These are phyloP conservation scores for Pandemis heparana DNA, from an alignment of 2,888 invertebrate species.

Conservation along the genomic window DNA sequence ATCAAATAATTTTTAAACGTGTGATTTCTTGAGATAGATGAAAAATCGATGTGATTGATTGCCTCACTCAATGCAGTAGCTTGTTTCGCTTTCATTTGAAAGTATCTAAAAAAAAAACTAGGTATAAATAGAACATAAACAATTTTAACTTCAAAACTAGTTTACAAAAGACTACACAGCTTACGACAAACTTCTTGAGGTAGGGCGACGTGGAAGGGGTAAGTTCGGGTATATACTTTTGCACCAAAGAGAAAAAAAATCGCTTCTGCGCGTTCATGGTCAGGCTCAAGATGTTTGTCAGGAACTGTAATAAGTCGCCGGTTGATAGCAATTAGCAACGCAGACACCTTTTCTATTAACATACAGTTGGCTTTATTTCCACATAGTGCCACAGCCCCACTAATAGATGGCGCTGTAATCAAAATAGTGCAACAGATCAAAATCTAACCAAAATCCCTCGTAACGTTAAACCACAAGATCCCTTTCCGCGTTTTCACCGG, in stretches of 20 bases:
- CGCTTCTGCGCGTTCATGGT: too few relatives aligned
- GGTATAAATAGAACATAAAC: neutral
- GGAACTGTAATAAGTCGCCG: too few relatives aligned
- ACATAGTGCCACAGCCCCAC: constrained; percentile 14
- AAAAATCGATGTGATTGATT: neutral
- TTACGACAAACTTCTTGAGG: too few relatives aligned
- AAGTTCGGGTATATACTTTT: too few relatives aligned
- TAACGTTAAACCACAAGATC: constrained; percentile 64
- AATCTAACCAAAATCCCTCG: constrained; percentile 65
- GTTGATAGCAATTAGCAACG: too few relatives aligned
- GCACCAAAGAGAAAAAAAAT: too few relatives aligned
- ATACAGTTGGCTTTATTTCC: neutral
- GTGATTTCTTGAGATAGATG: neutral
- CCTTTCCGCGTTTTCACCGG: constrained; percentile 64
- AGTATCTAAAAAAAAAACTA: neutral
- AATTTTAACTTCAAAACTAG: neutral
- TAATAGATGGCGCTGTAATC: constrained; percentile 24
- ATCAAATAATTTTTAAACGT: neutral
- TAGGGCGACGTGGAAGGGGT: too few relatives aligned
- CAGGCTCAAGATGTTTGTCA: too few relatives aligned
- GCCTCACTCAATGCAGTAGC: neutral
- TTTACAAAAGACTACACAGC: too few relatives aligned
- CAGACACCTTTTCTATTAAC: neutral
- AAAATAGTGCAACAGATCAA: constrained; percentile 41
- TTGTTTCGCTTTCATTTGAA: too few relatives aligned